phyloP scores from a whole-genome alignment of 2,888 invertebrate species.

The Netelia fuscicornis region DNA sequence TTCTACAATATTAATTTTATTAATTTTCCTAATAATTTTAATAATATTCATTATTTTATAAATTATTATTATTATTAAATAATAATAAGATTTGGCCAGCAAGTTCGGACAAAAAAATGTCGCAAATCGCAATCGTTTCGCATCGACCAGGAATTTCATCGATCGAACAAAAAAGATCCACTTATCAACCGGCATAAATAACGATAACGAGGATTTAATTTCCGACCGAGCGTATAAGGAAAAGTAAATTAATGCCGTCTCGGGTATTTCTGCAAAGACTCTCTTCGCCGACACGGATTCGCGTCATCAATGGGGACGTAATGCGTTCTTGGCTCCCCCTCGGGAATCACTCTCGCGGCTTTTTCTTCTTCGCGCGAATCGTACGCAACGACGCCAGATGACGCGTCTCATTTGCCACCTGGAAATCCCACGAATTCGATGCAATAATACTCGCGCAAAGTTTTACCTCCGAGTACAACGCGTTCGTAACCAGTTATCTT shows the following conservation, averaged over 20 bases:
- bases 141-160: background rate
- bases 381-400: slow-evolving; percentile 25
- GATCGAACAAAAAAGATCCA: background rate
- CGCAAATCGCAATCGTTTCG: too few relatives aligned
- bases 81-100: too few relatives aligned
- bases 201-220: slow-evolving; percentile 6
- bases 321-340: slow-evolving; percentile 7
- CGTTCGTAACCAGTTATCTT: background rate
- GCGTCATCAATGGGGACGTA: slow-evolving; percentile 19
- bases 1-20: too few relatives aligned
- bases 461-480: background rate
- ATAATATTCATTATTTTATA: too few relatives aligned
- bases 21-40: too few relatives aligned
- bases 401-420: slow-evolving; percentile 49
- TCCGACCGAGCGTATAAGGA: background rate
- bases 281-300: background rate
- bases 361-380: slow-evolving; percentile 10
- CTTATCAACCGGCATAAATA: background rate
- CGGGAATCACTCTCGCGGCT: background rate
- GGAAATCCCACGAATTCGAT: slow-evolving; percentile 21
- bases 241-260: slow-evolving; percentile 3
- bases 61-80: too few relatives aligned
- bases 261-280: slow-evolving; percentile 7
- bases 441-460: background rate
- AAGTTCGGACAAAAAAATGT: too few relatives aligned